phyloP scores from a whole-genome alignment of 2,113 vertebrate species.

The Halcyon senegalensis region DNA sequence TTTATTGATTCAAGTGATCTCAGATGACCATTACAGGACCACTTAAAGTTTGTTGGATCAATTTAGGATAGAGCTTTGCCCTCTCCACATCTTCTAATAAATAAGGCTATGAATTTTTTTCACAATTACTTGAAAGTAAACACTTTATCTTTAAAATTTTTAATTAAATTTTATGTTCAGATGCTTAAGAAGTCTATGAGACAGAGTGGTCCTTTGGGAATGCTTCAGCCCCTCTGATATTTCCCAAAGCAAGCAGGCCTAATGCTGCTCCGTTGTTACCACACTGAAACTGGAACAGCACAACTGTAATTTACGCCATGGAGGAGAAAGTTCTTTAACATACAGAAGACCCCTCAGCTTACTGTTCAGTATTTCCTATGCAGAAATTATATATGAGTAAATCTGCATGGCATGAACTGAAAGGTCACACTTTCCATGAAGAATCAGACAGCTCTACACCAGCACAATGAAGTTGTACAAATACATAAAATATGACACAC shows the following conservation, averaged over 20 bases:
- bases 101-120: not conserved
- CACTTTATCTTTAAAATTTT: not conserved
- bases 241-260: not conserved
- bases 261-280: not conserved
- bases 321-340: not conserved
- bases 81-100: not conserved
- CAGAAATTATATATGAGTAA: not conserved
- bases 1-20: not conserved
- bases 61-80: not conserved
- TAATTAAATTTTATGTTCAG: not conserved
- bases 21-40: not conserved
- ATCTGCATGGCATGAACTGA: fast-evolving
- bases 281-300: fast-evolving
- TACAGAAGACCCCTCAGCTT: not conserved
- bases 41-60: not conserved
- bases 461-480: not conserved
- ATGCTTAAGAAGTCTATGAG: not conserved
- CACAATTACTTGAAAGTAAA: not conserved
- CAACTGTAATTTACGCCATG: not conserved
- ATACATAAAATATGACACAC: not conserved
- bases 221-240: not conserved
- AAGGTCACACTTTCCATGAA: not conserved
- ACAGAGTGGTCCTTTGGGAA: not conserved
- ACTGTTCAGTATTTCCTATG: not conserved
- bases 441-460: not conserved